Evolutionary conservation across 2,113 vertebrate species (phyloP).

Genomic region (Lichenostomus cassidix): DNA sequence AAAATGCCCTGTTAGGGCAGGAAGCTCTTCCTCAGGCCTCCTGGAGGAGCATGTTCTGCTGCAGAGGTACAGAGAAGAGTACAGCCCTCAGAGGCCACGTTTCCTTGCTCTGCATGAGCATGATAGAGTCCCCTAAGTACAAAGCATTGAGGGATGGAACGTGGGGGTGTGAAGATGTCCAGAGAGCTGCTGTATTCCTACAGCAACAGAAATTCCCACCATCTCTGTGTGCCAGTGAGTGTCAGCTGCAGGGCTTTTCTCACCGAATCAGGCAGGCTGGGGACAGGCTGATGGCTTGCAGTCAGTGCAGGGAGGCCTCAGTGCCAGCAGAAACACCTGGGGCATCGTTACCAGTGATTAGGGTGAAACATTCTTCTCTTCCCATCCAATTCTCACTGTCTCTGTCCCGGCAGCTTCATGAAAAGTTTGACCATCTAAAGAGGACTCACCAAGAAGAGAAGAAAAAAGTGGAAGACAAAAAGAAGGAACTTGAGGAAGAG

Average conservation of each 20-base stretch:
- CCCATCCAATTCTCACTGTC: not conserved
- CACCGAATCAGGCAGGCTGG: accelerated
- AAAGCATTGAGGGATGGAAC: not conserved
- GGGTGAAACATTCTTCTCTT: not conserved
- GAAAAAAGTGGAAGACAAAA: slow-evolving; percentile 84
- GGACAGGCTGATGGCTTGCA: too few species aligned
- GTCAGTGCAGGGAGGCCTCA: too few species aligned
- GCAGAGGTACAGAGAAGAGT: not conserved
- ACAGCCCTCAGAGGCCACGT: accelerated
- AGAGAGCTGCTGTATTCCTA: not conserved
- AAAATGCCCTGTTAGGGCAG: not conserved
- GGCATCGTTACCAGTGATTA: accelerated
- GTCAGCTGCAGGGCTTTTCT: not conserved
- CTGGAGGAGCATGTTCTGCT: accelerated
- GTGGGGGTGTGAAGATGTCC: accelerated
- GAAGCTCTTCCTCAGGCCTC: not conserved
- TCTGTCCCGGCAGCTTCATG: slow-evolving; percentile 73
- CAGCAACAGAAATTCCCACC: accelerated
- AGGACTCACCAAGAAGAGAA: slow-evolving; percentile 85
- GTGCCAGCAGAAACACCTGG: not conserved
- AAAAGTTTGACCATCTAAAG: slow-evolving; percentile 84
- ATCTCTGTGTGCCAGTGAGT: not conserved
- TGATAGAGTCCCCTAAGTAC: not conserved
- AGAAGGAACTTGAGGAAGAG: slow-evolving; percentile 84
- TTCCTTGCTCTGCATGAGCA: accelerated